A percentile compares a stretch with the other conserved stretches of the same genome.
These are phyloP conservation scores for Dendroctonus ponderosae DNA, from an alignment of 1,140 invertebrate species.

Conservation along the genomic window DNA sequence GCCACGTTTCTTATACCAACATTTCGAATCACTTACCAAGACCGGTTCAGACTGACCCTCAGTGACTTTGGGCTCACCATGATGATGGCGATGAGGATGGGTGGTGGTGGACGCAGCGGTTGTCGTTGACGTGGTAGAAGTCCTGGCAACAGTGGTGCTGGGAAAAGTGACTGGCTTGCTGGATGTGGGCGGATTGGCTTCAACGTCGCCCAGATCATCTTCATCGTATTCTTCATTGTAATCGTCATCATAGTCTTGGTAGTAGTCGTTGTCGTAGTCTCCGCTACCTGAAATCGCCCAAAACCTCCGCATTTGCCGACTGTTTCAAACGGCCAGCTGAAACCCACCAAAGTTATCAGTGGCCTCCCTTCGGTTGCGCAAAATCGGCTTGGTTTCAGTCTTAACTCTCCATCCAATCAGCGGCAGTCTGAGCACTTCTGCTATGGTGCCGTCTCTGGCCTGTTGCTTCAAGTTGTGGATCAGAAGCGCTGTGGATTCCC, in stretches of 20 bases:
- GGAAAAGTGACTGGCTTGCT: conserved; percentile 38
- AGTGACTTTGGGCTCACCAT: conserved; percentile 54
- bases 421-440: conserved; percentile 59
- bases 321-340: neutral
- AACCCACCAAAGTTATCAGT: conserved; percentile 37
- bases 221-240: conserved; percentile 53
- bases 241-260: conserved; percentile 54
- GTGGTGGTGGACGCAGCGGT: conserved; percentile 48
- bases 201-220: conserved; percentile 43
- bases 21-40: too few species aligned
- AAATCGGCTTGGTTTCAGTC: conserved; percentile 43
- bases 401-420: conserved; percentile 63
- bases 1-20: too few species aligned
- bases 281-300: conserved; percentile 37
- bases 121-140: conserved; percentile 35
- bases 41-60: conserved; percentile 23
- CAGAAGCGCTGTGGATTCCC: conserved; percentile 53
- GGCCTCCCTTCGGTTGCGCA: conserved; percentile 41
- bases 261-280: conserved; percentile 47
- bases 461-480: conserved; percentile 59
- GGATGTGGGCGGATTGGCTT: conserved; percentile 33
- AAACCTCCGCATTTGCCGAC: too few species aligned
- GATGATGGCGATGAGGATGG: conserved; percentile 66
- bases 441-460: conserved; percentile 61
- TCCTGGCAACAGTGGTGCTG: conserved; percentile 36